Base-by-base conservation (phyloP, 2,797 vertebrate genomes). In the Poeciliopsis paucimaculata region DNA sequence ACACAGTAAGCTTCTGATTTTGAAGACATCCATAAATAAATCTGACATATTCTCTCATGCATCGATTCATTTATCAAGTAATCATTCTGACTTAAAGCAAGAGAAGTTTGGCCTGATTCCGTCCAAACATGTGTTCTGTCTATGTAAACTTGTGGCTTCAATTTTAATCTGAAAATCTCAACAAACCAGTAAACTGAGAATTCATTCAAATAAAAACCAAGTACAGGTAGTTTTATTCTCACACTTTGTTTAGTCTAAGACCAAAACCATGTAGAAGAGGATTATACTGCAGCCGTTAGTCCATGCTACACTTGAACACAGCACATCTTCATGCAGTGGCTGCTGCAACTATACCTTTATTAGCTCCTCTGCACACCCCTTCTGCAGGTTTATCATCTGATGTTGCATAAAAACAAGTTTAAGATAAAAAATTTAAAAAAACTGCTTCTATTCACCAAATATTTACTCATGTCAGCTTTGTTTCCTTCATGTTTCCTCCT, bases 351-450 rank as follows among this genome's bases (percentile, higher is more conserved):
- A 60, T 94, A 94, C 94, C 93, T 91, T 75, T 90, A 72, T 89
- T 89, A 85, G 89, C 88, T 88, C 84, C 89, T 81, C 81, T 85
- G 76, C 73, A 80, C 47, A 84, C 47, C 34, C 78, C 79, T 41
- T 88, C 89, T 84, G 82, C 86, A 55, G 93, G 87, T 64, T 91
- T 92, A 70, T 95, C 94, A 92, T 96, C 95, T 96, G 87, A 87
- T 68, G 51, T 90, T 60, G 68, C 72, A 90, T 66, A 93, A 46
- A 88, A 72, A 89, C 57, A 90, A 79, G n/a, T 85, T 36, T 84
- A 28, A 10, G 76, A 77, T 78, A 34, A 34, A 34, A 34, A 34
- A 34, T 76, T 5, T 76, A 18, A 78, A 18, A 46, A 64, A n/a
- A 46, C 51, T 26, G 23, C 2, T 12, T 2, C 26, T 51, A 11